phyloP scores from a whole-genome alignment of 2,797 vertebrate species.

The Hipposideros larvatus region DNA sequence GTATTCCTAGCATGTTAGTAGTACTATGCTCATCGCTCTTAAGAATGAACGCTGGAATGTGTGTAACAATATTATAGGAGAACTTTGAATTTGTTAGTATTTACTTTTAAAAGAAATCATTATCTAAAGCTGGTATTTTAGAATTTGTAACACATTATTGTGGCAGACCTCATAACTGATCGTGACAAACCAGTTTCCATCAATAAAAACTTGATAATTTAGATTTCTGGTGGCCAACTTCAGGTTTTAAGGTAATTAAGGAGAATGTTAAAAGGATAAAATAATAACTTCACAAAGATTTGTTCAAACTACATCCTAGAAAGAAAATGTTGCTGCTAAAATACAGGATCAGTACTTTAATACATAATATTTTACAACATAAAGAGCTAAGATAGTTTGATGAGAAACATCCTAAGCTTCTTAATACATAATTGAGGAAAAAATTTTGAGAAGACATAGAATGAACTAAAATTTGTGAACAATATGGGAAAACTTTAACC shows the following conservation, averaged over 20 bases:
- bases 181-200: not conserved
- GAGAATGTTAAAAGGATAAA: not conserved
- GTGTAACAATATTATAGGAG: not conserved
- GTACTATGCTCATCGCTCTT: not conserved
- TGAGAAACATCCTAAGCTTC: not conserved
- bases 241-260: not conserved
- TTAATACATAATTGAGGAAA: not conserved
- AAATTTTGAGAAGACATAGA: not conserved
- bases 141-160: not conserved
- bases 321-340: slow-evolving; percentile 3
- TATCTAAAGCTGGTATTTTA: not conserved
- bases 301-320: not conserved
- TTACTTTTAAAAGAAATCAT: not conserved
- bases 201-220: not conserved
- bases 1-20: not conserved
- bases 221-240: slow-evolving; percentile 1
- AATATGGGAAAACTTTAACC: not conserved
- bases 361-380: slow-evolving; percentile 28
- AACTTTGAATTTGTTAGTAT: slow-evolving; percentile 1
- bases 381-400: not conserved
- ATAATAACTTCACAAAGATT: not conserved
- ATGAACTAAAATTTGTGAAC: slow-evolving; percentile 8
- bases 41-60: not conserved
- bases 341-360: not conserved
- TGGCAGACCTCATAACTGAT: not conserved